A percentile compares a stretch with the other conserved stretches of the same genome.
Evolutionary conservation across 2,888 invertebrate species (phyloP).

Genomic region (Archips crataeganus): DNA sequence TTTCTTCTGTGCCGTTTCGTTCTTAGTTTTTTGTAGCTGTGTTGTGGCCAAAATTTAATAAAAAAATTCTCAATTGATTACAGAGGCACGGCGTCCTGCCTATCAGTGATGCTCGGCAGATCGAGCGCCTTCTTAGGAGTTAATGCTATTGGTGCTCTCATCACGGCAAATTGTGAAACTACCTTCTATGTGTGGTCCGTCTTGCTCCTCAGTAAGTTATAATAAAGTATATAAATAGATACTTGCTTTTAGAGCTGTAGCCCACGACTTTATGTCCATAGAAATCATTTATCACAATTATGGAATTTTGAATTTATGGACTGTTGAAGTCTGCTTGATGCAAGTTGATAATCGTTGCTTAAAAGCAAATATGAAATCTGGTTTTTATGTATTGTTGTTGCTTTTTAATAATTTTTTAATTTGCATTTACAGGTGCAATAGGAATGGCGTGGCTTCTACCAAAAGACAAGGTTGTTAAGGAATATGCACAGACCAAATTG

Average conservation of each 20-base stretch:
- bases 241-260: too few species aligned
- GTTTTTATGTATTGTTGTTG: too few species aligned
- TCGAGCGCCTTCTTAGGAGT: conserved; percentile 88
- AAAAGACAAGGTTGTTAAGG: conserved; percentile 60
- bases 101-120: conserved; percentile 87
- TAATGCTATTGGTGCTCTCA: conserved; percentile 87
- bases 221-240: too few species aligned
- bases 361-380: background rate
- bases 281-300: too few species aligned
- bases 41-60: background rate
- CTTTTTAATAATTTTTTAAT: background rate
- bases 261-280: too few species aligned
- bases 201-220: conserved; percentile 77
- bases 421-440: conserved; percentile 65
- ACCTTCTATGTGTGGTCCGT: conserved; percentile 87
- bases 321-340: background rate
- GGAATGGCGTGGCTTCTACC: conserved; percentile 73
- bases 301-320: too few species aligned
- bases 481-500: conserved; percentile 47
- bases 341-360: background rate
- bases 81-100: conserved; percentile 88
- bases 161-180: conserved; percentile 86
- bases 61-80: conserved; percentile 20
- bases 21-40: too few species aligned
- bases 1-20: too few species aligned